phyloP scores from a whole-genome alignment of 2,113 vertebrate species.

The Calonectris borealis region DNA sequence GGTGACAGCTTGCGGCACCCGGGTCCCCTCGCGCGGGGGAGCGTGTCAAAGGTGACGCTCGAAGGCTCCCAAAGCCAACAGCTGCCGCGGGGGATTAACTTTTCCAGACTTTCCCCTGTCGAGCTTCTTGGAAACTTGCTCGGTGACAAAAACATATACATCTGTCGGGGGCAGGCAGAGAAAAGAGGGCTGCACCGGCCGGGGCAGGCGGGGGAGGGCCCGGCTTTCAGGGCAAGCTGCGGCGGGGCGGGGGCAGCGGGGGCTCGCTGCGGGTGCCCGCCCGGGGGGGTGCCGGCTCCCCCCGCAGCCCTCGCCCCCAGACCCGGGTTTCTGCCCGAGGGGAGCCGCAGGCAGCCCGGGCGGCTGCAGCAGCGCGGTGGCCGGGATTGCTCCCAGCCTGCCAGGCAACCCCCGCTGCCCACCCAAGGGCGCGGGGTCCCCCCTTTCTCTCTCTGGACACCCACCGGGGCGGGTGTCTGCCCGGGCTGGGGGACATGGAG shows the following conservation, averaged over 20 bases:
- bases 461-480: neutral
- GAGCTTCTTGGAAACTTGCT: constrained; percentile 78
- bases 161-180: constrained; percentile 77
- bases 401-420: neutral
- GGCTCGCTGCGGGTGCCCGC: too few species aligned
- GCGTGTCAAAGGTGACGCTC: constrained; percentile 92
- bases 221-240: too few species aligned
- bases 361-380: neutral
- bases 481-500: too few species aligned
- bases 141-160: constrained; percentile 74
- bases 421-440: neutral
- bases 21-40: constrained; percentile 74
- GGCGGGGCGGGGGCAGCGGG: too few species aligned
- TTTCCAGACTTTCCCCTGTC: constrained; percentile 83
- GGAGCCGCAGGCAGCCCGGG: neutral
- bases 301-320: neutral
- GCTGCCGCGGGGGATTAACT: constrained; percentile 87
- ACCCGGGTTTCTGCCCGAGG: neutral
- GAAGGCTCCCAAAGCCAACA: constrained; percentile 88
- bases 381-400: neutral
- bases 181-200: constrained; percentile 7
- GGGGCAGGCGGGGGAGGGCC: too few species aligned
- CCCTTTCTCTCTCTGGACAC: neutral
- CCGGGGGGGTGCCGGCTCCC: neutral
- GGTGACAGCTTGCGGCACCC: constrained; percentile 85